Evolutionary conservation across 2,888 invertebrate species (phyloP).

Genomic region (Cephus pygmeus): DNA sequence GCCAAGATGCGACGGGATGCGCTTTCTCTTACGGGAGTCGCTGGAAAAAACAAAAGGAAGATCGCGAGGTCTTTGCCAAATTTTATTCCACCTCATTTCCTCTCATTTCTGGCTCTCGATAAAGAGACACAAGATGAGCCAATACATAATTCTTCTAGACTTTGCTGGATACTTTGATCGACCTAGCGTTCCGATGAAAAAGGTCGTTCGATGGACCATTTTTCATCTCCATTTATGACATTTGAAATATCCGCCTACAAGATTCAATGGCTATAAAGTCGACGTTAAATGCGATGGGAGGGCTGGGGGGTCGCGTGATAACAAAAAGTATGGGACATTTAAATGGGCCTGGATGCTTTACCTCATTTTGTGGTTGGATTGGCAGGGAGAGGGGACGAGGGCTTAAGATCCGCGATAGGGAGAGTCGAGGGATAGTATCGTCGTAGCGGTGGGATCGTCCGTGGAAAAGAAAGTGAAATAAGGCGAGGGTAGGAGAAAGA

Average conservation of each 20-base stretch:
- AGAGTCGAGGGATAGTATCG: slow-evolving; percentile 11
- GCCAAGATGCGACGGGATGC: not conserved
- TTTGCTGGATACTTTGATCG: not conserved
- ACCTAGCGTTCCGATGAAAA: not conserved
- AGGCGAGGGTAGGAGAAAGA: slow-evolving; percentile 13
- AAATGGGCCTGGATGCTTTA: not conserved
- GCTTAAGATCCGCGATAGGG: slow-evolving; percentile 6
- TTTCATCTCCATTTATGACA: not conserved
- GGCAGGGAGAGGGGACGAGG: slow-evolving; percentile 2
- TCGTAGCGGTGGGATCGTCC: not conserved
- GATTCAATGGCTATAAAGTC: not conserved
- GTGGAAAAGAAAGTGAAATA: not conserved
- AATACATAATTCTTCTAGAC: not conserved
- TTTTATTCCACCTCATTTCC: not conserved
- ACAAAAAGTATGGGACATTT: not conserved
- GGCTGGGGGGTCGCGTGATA: not conserved
- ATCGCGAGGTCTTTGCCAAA: not conserved
- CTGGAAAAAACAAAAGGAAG: not conserved
- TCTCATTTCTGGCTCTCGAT: not conserved
- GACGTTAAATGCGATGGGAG: not conserved
- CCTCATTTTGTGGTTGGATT: not conserved
- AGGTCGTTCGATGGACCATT: not conserved
- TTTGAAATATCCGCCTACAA: not conserved
- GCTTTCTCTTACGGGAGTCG: not conserved
- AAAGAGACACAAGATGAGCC: not conserved